Percentiles rank a stretch among this genome's conserved stretches.
These are phyloP conservation scores for Drosophila trapezifrons DNA, from an alignment of 1,140 invertebrate genomes.

Conservation along the genomic window DNA sequence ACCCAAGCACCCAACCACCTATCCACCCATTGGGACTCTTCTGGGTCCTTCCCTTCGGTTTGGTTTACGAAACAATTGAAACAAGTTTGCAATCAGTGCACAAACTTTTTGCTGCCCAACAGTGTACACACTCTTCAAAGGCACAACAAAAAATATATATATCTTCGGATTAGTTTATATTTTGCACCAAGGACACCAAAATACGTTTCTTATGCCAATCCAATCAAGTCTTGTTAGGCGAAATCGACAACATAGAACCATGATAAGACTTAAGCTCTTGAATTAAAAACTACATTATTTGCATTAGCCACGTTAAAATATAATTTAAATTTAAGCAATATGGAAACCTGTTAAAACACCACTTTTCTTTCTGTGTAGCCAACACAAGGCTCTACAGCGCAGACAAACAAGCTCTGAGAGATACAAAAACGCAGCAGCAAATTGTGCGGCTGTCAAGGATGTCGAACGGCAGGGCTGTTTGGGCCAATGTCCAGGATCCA, in stretches of 20 bases:
- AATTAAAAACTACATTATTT: too few species aligned
- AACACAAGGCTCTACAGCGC: constrained; percentile 6
- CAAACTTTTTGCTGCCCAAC: constrained; percentile 68
- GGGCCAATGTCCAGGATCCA: constrained; percentile 30
- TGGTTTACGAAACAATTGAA: constrained; percentile 77
- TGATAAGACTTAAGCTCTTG: neutral
- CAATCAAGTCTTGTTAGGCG: neutral
- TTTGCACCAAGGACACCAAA: neutral
- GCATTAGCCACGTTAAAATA: too few species aligned
- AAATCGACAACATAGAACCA: neutral
- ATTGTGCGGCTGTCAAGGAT: constrained; percentile 73
- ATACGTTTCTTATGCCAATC: neutral
- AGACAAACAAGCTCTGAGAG: constrained; percentile 62
- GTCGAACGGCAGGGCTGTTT: constrained; percentile 26
- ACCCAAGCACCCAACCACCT: neutral
- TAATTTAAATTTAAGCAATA: neutral
- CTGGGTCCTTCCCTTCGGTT: constrained; percentile 34
- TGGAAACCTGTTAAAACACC: too few species aligned
- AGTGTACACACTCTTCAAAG: constrained; percentile 14
- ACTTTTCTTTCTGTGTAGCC: constrained; percentile 3
- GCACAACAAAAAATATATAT: constrained; percentile 23
- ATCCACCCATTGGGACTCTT: constrained; percentile 15
- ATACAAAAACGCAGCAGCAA: constrained; percentile 73
- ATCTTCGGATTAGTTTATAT: constrained; percentile 2
- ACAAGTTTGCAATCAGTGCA: constrained; percentile 81